These are phyloP conservation scores for Calidris pygmaea DNA, from an alignment of 2,113 vertebrate genomes.

Conservation along the genomic window DNA sequence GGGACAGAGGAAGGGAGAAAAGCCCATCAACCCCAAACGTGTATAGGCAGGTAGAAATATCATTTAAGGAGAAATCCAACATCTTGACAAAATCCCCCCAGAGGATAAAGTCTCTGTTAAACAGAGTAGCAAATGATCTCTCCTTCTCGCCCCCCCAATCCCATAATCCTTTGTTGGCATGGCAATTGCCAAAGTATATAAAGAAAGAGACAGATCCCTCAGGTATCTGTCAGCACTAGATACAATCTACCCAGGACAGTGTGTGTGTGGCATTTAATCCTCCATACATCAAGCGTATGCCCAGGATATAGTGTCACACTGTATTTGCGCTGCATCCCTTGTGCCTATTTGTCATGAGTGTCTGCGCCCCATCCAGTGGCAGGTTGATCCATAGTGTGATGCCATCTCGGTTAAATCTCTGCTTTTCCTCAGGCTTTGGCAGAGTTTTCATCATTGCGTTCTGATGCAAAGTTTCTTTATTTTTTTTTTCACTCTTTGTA, in stretches of 20 bases:
- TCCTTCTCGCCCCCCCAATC: background rate
- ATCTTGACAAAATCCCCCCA: slow-evolving; percentile 14
- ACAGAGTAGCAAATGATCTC: slow-evolving; percentile 26
- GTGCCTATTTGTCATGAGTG: slow-evolving; percentile 54
- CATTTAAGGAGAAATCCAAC: slow-evolving; percentile 29
- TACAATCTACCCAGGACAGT: slow-evolving; percentile 54
- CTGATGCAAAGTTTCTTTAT: slow-evolving; percentile 46
- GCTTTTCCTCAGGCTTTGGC: slow-evolving; percentile 24
- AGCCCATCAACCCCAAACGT: background rate
- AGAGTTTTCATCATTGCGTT: slow-evolving; percentile 35
- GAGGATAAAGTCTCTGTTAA: slow-evolving; percentile 42
- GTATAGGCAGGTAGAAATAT: slow-evolving; percentile 30
- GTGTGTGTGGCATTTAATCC: slow-evolving; percentile 62
- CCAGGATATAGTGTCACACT: slow-evolving; percentile 42
- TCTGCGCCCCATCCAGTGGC: background rate
- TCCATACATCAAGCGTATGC: slow-evolving; percentile 42
- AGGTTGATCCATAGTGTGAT: slow-evolving; percentile 59
- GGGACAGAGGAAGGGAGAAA: background rate
- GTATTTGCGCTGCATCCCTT: slow-evolving; percentile 27
- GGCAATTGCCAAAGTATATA: slow-evolving; percentile 36
- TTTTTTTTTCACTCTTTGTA: background rate
- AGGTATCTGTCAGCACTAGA: slow-evolving; percentile 54
- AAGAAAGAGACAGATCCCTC: slow-evolving; percentile 62
- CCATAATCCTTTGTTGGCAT: slow-evolving; percentile 43
- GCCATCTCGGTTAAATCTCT: slow-evolving; percentile 37